phyloP scores from a whole-genome alignment of 2,797 vertebrate genomes.

The Lutjanus campechanus region DNA sequence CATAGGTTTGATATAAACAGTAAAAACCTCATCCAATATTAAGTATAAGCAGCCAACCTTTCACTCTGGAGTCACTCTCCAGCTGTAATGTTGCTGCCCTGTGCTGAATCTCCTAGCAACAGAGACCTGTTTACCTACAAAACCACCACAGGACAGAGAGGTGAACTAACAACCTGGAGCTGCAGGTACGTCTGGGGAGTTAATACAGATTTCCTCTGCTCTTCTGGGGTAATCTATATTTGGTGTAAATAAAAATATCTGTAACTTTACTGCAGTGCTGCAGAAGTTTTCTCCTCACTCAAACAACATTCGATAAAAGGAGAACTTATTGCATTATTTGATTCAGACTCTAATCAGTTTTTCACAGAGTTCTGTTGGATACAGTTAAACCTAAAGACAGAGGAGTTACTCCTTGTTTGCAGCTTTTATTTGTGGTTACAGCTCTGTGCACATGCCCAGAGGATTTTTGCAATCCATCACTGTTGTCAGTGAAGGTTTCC shows the following conservation, averaged over 20 bases:
- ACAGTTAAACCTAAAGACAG: constrained; percentile 11
- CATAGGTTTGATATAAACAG: not conserved
- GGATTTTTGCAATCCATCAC: constrained; percentile 68
- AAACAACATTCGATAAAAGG: constrained; percentile 9
- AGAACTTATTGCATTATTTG: constrained; percentile 14
- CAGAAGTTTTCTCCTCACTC: not conserved
- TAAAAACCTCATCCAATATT: not conserved
- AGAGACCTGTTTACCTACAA: constrained; percentile 60
- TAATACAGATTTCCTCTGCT: constrained; percentile 8
- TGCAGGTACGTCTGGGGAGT: constrained; percentile 50
- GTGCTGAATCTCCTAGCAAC: constrained; percentile 75
- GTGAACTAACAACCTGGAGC: constrained; percentile 47
- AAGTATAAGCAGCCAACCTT: not conserved
- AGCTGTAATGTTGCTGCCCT: constrained; percentile 17
- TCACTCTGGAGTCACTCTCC: constrained; percentile 26
- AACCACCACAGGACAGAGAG: constrained; percentile 35
- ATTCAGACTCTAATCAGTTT: constrained; percentile 25
- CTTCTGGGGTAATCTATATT: constrained; percentile 19
- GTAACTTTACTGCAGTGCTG: not conserved
- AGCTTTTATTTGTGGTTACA: constrained; percentile 61
- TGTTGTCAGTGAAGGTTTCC: constrained; percentile 66
- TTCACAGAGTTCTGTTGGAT: constrained; percentile 17
- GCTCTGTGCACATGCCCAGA: constrained; percentile 32
- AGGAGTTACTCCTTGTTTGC: constrained; percentile 39
- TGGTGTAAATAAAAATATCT: constrained; percentile 4